Evolutionary conservation across 2,888 invertebrate species (phyloP).

Genomic region (Hemaris fuciformis): DNA sequence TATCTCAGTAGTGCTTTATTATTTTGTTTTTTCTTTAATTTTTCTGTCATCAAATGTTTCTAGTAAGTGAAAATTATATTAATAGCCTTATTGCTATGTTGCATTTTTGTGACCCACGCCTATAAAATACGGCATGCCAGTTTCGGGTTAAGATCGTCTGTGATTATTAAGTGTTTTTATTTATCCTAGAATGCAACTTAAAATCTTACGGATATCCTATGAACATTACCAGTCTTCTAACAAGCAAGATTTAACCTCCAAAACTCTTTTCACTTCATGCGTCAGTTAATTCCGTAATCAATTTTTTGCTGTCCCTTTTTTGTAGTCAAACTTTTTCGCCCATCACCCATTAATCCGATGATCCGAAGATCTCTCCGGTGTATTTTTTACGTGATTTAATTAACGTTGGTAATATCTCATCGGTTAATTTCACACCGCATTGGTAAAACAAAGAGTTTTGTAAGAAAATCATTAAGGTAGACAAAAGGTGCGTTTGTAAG

Average conservation of each 20-base stretch:
- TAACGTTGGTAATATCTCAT: neutral
- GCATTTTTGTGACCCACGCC: no score
- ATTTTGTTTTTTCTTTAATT: no score
- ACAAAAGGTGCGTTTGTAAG: constrained; percentile 3
- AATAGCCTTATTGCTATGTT: no score
- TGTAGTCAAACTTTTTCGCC: neutral
- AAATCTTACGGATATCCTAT: no score
- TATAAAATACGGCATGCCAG: no score
- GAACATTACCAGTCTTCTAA: neutral
- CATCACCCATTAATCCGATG: neutral
- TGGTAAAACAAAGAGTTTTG: neutral
- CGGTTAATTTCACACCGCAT: constrained; percentile 6
- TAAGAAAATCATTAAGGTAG: neutral
- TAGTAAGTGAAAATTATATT: no score
- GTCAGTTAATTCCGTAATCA: neutral
- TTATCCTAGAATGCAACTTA: neutral
- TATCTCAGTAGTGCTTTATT: no score
- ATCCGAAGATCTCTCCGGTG: neutral
- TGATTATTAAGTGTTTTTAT: no score
- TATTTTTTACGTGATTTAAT: neutral
- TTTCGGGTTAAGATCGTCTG: no score
- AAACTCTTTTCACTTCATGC: neutral
- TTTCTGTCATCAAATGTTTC: no score
- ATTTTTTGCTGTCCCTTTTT: neutral
- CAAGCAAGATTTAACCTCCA: neutral